Conservation (phyloP, 2,797 vertebrate genomes). For the Typhlichthys subterraneus region DNA sequence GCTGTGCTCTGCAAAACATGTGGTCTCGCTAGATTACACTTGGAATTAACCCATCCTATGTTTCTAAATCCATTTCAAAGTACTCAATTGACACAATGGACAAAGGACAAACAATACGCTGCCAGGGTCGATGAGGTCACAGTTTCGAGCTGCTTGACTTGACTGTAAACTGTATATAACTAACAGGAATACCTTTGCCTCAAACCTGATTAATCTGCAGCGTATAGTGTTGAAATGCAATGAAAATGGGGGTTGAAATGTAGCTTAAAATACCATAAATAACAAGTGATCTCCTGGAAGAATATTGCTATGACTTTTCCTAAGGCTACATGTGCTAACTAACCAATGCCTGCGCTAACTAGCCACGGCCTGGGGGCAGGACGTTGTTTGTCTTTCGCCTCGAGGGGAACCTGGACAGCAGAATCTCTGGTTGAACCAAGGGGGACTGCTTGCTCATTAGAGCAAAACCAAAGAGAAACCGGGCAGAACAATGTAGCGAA, state of each 20-base stretch:
- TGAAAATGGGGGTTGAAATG: constrained; percentile 5
- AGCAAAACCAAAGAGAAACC: constrained; percentile 29
- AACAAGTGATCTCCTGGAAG: constrained; percentile 15
- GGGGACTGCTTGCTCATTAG: constrained; percentile 39
- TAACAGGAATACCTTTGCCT: not conserved
- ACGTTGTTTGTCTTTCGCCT: constrained; percentile 51
- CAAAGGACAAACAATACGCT: too few relatives aligned
- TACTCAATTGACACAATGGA: too few relatives aligned
- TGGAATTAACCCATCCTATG: not conserved
- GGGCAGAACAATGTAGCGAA: constrained; percentile 43
- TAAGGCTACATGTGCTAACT: constrained; percentile 28
- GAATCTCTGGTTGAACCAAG: constrained; percentile 25
- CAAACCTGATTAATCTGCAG: not conserved
- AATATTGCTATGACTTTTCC: constrained; percentile 32
- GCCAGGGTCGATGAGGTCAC: too few relatives aligned
- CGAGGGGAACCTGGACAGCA: constrained; percentile 34
- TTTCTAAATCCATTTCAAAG: too few relatives aligned
- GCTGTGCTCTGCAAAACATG: constrained; percentile 9
- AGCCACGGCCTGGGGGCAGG: constrained; percentile 33
- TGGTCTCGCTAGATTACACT: constrained; percentile 31
- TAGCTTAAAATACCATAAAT: constrained; percentile 6
- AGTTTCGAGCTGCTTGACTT: too few relatives aligned
- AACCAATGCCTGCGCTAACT: constrained; percentile 34
- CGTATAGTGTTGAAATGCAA: not conserved
- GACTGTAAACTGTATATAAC: not conserved